Percentiles rank a stretch among this genome's conserved stretches.
phyloP scores from a whole-genome alignment of 2,888 invertebrate species.

The Ceriagrion tenellum region DNA sequence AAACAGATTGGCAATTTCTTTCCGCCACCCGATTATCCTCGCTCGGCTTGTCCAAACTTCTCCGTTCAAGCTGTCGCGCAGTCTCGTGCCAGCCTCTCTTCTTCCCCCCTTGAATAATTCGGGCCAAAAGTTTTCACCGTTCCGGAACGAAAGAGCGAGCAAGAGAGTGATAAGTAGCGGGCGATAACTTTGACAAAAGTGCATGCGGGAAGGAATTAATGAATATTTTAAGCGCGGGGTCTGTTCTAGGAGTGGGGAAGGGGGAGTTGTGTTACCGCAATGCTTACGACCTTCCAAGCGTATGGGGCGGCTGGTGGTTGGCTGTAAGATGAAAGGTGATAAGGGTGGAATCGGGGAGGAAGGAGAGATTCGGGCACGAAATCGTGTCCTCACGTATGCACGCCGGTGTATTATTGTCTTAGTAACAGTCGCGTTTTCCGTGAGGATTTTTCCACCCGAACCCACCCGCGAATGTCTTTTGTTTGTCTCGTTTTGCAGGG shows the following conservation, averaged over 20 bases:
- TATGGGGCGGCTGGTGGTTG: no score
- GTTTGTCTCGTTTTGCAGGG: not conserved
- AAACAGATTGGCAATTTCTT: not conserved
- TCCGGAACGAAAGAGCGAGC: not conserved
- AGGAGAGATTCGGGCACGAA: not conserved
- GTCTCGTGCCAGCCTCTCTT: not conserved
- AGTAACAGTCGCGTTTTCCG: not conserved
- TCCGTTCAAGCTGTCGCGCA: not conserved
- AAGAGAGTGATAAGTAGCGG: not conserved
- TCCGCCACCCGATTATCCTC: not conserved
- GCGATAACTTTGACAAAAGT: not conserved
- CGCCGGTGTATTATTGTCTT: not conserved
- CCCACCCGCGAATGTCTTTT: not conserved
- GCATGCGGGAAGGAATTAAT: not conserved
- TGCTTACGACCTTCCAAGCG: not conserved
- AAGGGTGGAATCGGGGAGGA: not conserved
- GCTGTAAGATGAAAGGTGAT: not conserved
- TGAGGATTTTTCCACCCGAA: not conserved
- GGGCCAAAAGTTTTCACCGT: not conserved
- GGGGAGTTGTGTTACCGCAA: not conserved
- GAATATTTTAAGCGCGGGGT: not conserved
- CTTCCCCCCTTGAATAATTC: slow-evolving; percentile 7
- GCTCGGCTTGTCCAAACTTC: not conserved
- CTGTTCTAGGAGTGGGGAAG: not conserved
- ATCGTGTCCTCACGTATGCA: not conserved